phyloP scores from a whole-genome alignment of 2,888 invertebrate species.

The Xanthia togata region DNA sequence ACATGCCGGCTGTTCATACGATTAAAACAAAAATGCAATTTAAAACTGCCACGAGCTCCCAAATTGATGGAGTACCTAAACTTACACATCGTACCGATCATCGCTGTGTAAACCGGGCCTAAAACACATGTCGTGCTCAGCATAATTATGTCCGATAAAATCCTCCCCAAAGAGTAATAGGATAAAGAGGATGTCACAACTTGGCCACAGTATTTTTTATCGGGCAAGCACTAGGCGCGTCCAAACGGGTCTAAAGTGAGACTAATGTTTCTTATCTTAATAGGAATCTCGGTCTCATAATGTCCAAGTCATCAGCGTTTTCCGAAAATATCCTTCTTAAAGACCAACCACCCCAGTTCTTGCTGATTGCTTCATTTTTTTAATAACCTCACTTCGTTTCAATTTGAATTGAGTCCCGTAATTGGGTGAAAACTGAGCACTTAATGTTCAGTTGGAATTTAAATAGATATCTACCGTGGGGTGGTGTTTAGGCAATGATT shows the following conservation, averaged over 20 bases:
- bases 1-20: not conserved
- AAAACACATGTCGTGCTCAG: not conserved
- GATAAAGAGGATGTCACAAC: too few species aligned
- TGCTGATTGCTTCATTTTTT: conserved; percentile 84
- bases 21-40: not conserved
- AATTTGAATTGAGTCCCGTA: conserved; percentile 75
- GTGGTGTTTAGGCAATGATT: conserved; percentile 14
- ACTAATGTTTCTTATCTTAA: conserved; percentile 89
- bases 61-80: not conserved
- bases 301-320: conserved; percentile 88
- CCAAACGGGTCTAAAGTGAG: conserved; percentile 78
- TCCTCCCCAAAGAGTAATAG: too few species aligned
- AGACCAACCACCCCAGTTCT: conserved; percentile 73
- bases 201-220: conserved; percentile 49
- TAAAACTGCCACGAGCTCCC: not conserved
- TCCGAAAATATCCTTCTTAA: conserved; percentile 82
- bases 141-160: not conserved
- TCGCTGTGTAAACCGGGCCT: not conserved
- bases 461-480: conserved; percentile 22
- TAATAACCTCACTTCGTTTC: conserved; percentile 78
- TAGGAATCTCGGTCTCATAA: conserved; percentile 88
- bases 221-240: conserved; percentile 56
- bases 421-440: conserved; percentile 64
- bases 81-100: not conserved
- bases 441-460: conserved; percentile 34